Evolutionary conservation across 2,113 vertebrate genomes (phyloP).

Genomic region (Eleginops maclovinus): DNA sequence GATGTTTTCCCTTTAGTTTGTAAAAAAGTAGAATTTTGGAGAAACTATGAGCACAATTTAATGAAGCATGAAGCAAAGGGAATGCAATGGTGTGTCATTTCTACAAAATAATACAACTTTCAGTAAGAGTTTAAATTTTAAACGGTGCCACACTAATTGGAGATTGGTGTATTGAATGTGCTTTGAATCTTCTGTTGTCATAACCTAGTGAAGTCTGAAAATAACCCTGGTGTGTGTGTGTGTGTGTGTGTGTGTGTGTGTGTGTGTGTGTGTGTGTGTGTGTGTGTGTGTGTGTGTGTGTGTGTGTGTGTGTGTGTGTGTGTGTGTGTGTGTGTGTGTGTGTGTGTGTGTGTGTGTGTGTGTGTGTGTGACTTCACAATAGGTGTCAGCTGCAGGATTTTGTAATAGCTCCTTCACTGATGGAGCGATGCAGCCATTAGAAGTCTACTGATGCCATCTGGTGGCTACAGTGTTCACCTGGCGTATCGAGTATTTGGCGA

Average conservation of each 20-base stretch:
- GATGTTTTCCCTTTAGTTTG: too few relatives aligned
- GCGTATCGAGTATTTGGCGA: not conserved
- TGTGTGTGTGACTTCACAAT: not conserved
- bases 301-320: too few relatives aligned
- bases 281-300: too few relatives aligned
- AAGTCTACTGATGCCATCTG: slow-evolving; percentile 48
- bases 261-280: too few relatives aligned
- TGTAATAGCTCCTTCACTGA: not conserved
- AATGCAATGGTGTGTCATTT: too few relatives aligned
- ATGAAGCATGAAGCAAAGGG: too few relatives aligned
- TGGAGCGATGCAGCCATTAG: too few relatives aligned
- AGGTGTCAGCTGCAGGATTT: not conserved
- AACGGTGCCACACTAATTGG: not conserved
- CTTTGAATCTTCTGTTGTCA: not conserved
- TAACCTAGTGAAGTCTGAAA: not conserved
- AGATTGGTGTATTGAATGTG: not conserved
- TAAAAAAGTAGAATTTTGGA: too few relatives aligned
- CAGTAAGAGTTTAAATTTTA: not conserved
- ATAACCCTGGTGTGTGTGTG: not conserved
- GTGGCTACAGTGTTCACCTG: slow-evolving; percentile 43
- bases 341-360: not conserved
- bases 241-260: too few relatives aligned
- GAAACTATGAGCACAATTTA: too few relatives aligned
- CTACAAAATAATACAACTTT: not conserved
- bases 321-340: too few relatives aligned